These are phyloP conservation scores for Cheirogaleus major DNA, from an alignment of 2,797 vertebrate genomes.

Conservation along the genomic window DNA sequence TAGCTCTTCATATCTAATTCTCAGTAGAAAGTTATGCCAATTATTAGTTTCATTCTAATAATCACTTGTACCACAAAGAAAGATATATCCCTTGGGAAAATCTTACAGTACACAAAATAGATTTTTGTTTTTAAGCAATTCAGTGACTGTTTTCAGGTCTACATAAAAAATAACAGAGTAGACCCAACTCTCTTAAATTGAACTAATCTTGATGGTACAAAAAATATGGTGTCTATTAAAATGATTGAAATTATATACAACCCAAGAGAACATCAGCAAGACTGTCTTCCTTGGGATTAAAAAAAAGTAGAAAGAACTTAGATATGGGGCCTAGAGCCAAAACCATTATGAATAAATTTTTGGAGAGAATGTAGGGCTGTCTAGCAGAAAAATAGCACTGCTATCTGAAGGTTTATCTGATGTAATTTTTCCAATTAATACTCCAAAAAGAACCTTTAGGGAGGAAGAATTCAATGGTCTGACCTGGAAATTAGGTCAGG, in stretches of 20 bases:
- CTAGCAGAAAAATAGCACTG: conserved; percentile 25
- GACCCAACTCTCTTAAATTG: not conserved
- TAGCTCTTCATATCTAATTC: conserved; percentile 11
- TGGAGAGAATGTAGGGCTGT: not conserved
- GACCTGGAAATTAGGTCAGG: conserved; percentile 18
- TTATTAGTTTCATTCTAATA: not conserved
- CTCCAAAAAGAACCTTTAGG: not conserved
- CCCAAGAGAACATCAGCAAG: not conserved
- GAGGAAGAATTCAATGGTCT: not conserved
- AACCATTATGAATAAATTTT: conserved; percentile 33
- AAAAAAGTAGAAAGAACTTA: conserved; percentile 4
- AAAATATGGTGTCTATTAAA: conserved; percentile 42
- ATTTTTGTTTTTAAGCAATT: conserved; percentile 40
- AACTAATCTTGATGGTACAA: conserved; percentile 24
- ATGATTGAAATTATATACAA: conserved; percentile 39
- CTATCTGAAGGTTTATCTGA: conserved; percentile 47
- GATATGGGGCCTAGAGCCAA: not conserved
- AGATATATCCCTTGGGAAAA: not conserved
- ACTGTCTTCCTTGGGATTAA: not conserved
- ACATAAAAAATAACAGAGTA: not conserved
- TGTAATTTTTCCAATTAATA: conserved; percentile 28
- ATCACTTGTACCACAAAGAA: not conserved
- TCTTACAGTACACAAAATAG: not conserved
- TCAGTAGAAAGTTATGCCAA: not conserved
- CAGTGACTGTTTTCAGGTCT: conserved; percentile 8